A percentile compares a stretch with the other conserved stretches of the same genome.
phyloP scores from a whole-genome alignment of 2,888 invertebrate species.

The Resseliella maxima region DNA sequence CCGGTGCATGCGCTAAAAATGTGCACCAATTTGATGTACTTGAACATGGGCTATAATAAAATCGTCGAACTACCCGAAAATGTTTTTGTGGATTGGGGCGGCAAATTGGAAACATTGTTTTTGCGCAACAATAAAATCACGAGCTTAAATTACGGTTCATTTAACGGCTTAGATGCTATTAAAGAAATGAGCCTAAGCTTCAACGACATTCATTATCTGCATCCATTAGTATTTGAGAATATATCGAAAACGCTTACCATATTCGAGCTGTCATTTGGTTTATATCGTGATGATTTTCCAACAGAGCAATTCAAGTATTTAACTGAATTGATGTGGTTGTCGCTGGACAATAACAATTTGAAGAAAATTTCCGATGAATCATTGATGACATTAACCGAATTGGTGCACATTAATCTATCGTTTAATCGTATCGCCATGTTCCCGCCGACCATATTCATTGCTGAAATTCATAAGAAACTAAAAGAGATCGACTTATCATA shows the following conservation, averaged over 20 bases:
- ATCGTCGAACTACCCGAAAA: conserved; percentile 81
- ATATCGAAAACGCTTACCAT: conserved; percentile 81
- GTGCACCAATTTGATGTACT: conserved; percentile 82
- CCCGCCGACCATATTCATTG: conserved; percentile 76
- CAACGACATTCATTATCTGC: conserved; percentile 86
- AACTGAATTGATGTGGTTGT: conserved; percentile 82
- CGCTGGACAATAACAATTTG: conserved; percentile 88
- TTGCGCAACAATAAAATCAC: conserved; percentile 87
- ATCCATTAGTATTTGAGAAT: conserved; percentile 82
- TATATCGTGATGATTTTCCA: conserved; percentile 82
- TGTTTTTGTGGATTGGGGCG: conserved; percentile 83
- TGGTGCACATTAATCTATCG: conserved; percentile 86
- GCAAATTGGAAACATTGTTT: conserved; percentile 81
- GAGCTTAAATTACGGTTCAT: conserved; percentile 76
- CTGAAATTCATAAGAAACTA: conserved; percentile 77
- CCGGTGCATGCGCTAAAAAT: conserved; percentile 77
- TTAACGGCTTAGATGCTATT: conserved; percentile 79
- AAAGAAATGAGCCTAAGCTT: conserved; percentile 92
- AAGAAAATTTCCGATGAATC: conserved; percentile 79
- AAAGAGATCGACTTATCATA: conserved; percentile 84
- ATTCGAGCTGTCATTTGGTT: conserved; percentile 86
- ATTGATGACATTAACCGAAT: conserved; percentile 75
- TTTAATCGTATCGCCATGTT: conserved; percentile 83
- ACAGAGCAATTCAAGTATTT: conserved; percentile 80
- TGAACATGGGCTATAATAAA: conserved; percentile 89